Conservation (phyloP, 2,797 vertebrate species). For the Bryconaethiops microstoma region DNA sequence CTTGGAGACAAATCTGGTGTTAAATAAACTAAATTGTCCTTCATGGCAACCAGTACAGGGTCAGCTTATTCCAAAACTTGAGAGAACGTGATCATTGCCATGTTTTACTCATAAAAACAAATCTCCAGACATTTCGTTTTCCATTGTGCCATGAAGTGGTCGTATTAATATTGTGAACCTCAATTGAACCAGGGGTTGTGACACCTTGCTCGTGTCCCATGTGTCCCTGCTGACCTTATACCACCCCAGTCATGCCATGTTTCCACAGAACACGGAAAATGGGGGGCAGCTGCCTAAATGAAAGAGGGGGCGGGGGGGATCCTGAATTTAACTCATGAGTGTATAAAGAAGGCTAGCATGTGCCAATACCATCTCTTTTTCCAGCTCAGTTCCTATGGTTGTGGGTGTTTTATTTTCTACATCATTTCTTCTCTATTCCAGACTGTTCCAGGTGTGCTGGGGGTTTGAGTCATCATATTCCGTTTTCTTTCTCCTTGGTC, state of each 20-base stretch:
- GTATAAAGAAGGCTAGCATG: neutral
- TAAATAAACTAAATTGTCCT: conserved; percentile 6
- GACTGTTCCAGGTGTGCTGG: conserved; percentile 50
- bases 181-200: neutral
- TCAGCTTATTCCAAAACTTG: neutral
- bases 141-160: neutral
- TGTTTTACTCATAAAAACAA: conserved; percentile 4
- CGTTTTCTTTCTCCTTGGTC: conserved; percentile 6
- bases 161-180: neutral
- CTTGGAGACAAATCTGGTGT: conserved; percentile 16
- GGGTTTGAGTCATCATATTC: conserved; percentile 14
- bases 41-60: neutral
- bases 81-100: neutral
- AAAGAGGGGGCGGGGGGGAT: no score
- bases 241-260: neutral
- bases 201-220: neutral
- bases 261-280: neutral
- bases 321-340: neutral
- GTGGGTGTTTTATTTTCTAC: conserved; percentile 14
- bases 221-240: neutral
- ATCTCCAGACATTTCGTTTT: neutral
- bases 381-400: conserved; percentile 45
- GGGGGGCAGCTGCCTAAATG: neutral
- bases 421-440: conserved; percentile 28
- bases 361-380: conserved; percentile 12